A percentile compares a stretch with the other conserved stretches of the same genome.
Conservation (phyloP, 2,797 vertebrate species). For the Sebastes aleutianus region DNA sequence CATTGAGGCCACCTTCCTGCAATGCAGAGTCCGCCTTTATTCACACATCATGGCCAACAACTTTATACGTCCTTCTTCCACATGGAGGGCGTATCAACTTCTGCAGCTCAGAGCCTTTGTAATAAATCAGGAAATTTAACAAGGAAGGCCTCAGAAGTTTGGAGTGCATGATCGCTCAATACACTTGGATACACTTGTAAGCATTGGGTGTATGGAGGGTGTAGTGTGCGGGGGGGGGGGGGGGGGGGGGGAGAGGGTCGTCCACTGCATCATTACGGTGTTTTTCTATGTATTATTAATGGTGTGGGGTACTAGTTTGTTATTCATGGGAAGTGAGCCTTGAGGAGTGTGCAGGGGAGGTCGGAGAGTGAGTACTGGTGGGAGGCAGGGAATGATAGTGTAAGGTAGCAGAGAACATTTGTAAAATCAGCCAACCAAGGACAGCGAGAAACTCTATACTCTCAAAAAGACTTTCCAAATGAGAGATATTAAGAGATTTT, state of each 20-base stretch:
- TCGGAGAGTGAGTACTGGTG: background rate
- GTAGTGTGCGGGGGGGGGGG: background rate
- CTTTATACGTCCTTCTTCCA: constrained; percentile 61
- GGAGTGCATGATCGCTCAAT: constrained; percentile 34
- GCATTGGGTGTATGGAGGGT: background rate
- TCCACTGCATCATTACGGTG: background rate
- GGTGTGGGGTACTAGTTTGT: constrained; percentile 35
- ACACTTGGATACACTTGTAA: constrained; percentile 26
- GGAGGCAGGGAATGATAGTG: constrained; percentile 9
- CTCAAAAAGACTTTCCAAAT: constrained; percentile 11
- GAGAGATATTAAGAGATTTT: background rate
- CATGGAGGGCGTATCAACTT: constrained; percentile 69
- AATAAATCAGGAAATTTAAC: constrained; percentile 64
- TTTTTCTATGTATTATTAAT: constrained; percentile 51
- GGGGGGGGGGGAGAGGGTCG: too few relatives aligned
- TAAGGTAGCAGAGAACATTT: constrained; percentile 33
- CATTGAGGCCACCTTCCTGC: constrained; percentile 60
- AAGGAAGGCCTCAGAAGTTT: constrained; percentile 47
- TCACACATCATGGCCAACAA: constrained; percentile 62
- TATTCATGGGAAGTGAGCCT: constrained; percentile 48
- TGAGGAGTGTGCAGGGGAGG: constrained; percentile 12
- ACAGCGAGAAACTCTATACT: background rate
- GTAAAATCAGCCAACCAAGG: constrained; percentile 23
- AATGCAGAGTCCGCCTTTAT: constrained; percentile 68
- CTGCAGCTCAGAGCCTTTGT: constrained; percentile 33